These are phyloP conservation scores for Emys orbicularis DNA, from an alignment of 2,797 vertebrate genomes.

Conservation along the genomic window DNA sequence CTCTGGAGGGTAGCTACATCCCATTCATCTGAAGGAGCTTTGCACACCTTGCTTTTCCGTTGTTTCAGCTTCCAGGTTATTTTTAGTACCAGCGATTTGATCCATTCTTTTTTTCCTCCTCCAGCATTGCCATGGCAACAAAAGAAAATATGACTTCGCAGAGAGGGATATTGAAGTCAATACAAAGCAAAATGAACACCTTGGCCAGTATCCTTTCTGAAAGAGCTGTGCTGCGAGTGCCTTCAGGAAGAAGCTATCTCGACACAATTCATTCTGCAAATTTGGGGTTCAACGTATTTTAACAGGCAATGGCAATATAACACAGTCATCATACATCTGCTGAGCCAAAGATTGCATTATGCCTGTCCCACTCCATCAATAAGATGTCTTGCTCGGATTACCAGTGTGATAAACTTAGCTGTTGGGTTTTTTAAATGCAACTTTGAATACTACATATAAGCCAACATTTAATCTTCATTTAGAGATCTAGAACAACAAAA, in stretches of 20 bases:
- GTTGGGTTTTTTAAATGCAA: neutral
- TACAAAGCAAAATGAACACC: conserved; percentile 98
- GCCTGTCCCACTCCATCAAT: neutral
- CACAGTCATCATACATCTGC: rapidly evolving
- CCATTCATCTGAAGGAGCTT: conserved; percentile 24
- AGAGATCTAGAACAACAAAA: rapidly evolving
- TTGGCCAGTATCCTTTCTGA: conserved; percentile 97
- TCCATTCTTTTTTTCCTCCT: conserved; percentile 43
- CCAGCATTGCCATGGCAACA: conserved; percentile 98
- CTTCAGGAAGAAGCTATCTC: neutral
- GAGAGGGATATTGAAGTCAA: conserved; percentile 94
- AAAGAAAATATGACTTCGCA: conserved; percentile 99
- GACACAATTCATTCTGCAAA: neutral
- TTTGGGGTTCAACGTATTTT: neutral
- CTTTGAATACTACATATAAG: neutral
- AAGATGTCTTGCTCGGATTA: neutral
- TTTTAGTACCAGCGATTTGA: conserved; percentile 64
- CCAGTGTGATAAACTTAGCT: neutral
- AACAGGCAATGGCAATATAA: neutral
- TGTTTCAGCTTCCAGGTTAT: conserved; percentile 53
- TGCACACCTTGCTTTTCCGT: conserved; percentile 43
- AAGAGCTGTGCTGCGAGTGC: neutral
- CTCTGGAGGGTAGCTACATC: conserved; percentile 57
- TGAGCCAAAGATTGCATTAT: neutral
- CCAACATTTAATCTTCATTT: neutral